Evolutionary conservation across 2,797 vertebrate species (phyloP), one percentile per base, ranked within the genome.

Genomic region (Smutsia gigantea): DNA sequence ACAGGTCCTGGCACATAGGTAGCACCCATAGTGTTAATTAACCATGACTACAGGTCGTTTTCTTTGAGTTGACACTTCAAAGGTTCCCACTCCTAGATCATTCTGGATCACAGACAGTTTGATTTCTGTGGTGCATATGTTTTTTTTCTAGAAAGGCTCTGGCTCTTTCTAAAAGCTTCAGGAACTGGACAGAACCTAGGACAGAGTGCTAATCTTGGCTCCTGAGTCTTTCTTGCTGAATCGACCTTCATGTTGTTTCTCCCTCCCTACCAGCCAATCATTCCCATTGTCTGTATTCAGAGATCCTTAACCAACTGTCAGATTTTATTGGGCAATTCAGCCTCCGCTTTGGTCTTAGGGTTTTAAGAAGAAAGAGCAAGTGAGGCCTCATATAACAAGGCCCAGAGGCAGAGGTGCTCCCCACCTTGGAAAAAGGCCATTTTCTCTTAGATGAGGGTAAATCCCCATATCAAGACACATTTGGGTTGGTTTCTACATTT

Each of bases 51-150:
- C 23, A 82, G 63, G 31, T 66, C 17, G 3, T 87, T 88, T 64
- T 81, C 82, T 81, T 93, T 94, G 74, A 72, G 57, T 51, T 61
- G 29, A 82, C 29, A 29, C n/a, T 89, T 71, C 69, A 78, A 34
- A 66, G 61, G 53, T 46, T 87, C 74, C 57, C 55, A 68, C 68
- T 87, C 25, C 19, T 23, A 71, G 49, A 68, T 72, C 53, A 75
- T 91, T 97, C 75, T 81, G 64, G 13, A 66, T 94, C 55, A 72
- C 39, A 85, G 68, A 46, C 75, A 19, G 42, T 83, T 92, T 95
- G 88, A 31, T 78, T 63, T 90, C 61, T 71, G 13, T 68, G 74
- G 53, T 57, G 18, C 12, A n/a, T 34, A 14, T n/a, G 6, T 29
- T 68, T 55, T 74, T 77, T 83, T 51, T 27, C 71, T 37, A 78